phyloP scores from a whole-genome alignment of 2,888 invertebrate species.

The Ethmia dodecea region DNA sequence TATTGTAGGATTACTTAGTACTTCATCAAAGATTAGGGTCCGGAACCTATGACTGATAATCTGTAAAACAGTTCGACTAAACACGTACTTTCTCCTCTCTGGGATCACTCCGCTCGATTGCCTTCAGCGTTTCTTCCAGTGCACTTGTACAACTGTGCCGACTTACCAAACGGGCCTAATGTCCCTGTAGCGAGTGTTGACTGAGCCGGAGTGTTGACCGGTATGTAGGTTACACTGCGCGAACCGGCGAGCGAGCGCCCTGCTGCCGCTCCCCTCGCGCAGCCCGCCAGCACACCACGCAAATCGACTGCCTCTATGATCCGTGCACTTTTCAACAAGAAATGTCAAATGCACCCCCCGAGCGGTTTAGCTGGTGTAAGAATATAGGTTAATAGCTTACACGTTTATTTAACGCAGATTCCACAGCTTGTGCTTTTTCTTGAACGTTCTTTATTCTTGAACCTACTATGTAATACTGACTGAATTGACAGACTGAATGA shows the following conservation, averaged over 20 bases:
- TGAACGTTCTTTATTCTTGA: too few species aligned
- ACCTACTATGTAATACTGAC: too few species aligned
- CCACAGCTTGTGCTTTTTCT: too few species aligned
- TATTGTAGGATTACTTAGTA: too few species aligned
- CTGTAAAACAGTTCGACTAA: too few species aligned
- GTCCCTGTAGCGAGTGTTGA: constrained; percentile 78
- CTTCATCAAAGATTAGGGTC: too few species aligned
- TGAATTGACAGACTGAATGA: too few species aligned
- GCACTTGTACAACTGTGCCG: constrained; percentile 45
- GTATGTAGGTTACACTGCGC: constrained; percentile 75
- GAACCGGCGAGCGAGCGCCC: constrained; percentile 47
- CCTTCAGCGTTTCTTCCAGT: constrained; percentile 9
- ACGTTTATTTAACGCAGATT: background rate
- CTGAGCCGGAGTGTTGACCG: constrained; percentile 78
- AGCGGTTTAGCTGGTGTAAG: background rate
- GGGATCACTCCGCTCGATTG: too few species aligned
- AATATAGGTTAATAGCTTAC: background rate
- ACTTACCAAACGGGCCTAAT: constrained; percentile 57
- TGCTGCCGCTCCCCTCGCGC: constrained; percentile 24
- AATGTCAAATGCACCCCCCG: constrained; percentile 57
- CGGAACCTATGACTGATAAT: too few species aligned
- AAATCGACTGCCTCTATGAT: constrained; percentile 67
- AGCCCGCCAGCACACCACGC: constrained; percentile 36
- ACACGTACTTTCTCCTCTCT: too few species aligned
- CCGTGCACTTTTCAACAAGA: constrained; percentile 67